Conservation (phyloP, 1,140 invertebrate genomes). For the Drosophila parvula region DNA sequence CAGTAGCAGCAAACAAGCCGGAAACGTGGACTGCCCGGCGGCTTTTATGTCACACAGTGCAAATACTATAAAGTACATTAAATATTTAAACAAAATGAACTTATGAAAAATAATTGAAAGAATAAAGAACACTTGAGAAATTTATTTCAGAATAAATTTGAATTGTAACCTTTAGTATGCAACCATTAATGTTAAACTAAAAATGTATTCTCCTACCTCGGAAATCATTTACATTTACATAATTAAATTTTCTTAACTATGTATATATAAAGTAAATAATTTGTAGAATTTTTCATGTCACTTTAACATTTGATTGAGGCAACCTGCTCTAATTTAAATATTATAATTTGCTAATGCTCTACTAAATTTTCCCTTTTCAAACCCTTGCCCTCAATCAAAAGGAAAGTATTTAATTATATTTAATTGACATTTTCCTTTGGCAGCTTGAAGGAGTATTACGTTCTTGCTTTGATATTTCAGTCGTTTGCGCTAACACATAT, state of each 20-base stretch:
- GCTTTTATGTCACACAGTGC: constrained; percentile 8
- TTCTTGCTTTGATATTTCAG: constrained; percentile 51
- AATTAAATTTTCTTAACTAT: too few relatives aligned
- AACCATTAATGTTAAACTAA: not conserved
- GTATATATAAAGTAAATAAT: not conserved
- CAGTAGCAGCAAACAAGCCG: constrained; percentile 62
- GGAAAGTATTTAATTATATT: constrained; percentile 53
- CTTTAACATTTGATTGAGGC: not conserved
- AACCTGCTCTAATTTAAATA: not conserved
- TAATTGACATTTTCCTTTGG: constrained; percentile 49
- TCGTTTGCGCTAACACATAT: constrained; percentile 49
- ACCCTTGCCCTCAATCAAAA: constrained; percentile 33
- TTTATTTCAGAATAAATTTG: not conserved
- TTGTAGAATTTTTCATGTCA: not conserved
- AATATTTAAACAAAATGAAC: not conserved
- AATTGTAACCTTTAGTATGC: not conserved
- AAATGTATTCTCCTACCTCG: too few relatives aligned
- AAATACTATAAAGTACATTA: not conserved
- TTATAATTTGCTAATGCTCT: constrained; percentile 3
- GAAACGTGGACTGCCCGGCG: constrained; percentile 31
- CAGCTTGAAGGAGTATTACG: constrained; percentile 30
- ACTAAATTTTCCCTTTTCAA: constrained; percentile 11
- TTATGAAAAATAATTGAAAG: not conserved
- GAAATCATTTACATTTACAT: too few relatives aligned
- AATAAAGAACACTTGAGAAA: too few relatives aligned